Percentiles rank a stretch among this genome's conserved stretches.
Evolutionary conservation across 2,113 vertebrate genomes (phyloP).

Genomic region (Propithecus coquereli): DNA sequence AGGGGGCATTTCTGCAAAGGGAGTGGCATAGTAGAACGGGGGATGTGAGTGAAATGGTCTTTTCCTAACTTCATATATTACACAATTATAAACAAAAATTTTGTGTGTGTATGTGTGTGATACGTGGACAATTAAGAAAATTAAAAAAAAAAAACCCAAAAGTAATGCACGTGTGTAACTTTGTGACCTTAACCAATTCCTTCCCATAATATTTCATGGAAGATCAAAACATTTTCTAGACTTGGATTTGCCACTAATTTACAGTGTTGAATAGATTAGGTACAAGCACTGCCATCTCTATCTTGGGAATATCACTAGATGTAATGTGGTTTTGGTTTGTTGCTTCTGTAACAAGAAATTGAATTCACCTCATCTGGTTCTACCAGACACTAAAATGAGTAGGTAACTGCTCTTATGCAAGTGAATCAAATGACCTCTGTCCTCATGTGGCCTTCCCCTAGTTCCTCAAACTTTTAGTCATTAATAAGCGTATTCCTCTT

Average conservation of each 20-base stretch:
- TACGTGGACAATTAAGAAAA: not conserved
- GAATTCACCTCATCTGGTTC: not conserved
- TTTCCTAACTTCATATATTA: not conserved
- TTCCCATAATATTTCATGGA: not conserved
- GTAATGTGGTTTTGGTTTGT: not conserved
- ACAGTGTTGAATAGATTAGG: not conserved
- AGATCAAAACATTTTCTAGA: not conserved
- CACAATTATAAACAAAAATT: not conserved
- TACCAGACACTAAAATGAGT: not conserved
- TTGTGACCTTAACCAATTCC: not conserved
- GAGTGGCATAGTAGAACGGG: not conserved
- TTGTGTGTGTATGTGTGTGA: not conserved
- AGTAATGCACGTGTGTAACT: not conserved
- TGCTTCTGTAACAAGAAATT: not conserved
- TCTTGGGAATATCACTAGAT: not conserved
- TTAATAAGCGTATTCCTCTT: not conserved
- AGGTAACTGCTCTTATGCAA: not conserved
- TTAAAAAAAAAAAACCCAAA: not conserved
- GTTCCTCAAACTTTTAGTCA: not conserved
- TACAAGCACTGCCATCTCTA: not conserved
- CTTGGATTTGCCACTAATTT: not conserved
- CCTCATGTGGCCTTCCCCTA: not conserved
- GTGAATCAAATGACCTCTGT: not conserved
- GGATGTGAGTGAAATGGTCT: not conserved
- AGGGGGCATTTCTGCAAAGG: not conserved